Percentiles rank a stretch among this genome's conserved stretches.
Evolutionary conservation across 2,888 invertebrate species (phyloP).

Genomic region (Pyrgus malvae): DNA sequence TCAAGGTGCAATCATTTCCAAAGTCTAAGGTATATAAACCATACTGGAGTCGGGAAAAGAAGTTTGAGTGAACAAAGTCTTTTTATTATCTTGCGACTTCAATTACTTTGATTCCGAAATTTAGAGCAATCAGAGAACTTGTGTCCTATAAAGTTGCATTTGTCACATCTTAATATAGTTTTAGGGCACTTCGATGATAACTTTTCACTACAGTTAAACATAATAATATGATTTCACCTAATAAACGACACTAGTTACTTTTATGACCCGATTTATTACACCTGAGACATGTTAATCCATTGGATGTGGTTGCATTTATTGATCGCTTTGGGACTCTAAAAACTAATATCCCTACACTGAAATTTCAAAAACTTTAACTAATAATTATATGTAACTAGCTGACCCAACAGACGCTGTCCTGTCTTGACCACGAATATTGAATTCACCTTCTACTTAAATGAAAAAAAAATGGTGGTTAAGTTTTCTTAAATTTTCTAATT

Average conservation of each 20-base stretch:
- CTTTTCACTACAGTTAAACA: constrained; percentile 9
- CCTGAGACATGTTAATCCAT: background rate
- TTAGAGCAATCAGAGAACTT: background rate
- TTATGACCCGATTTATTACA: constrained; percentile 5
- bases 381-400: too few species aligned
- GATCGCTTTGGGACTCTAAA: background rate
- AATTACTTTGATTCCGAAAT: background rate
- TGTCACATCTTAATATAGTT: background rate
- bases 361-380: constrained; percentile 29
- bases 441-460: too few species aligned
- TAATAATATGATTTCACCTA: background rate
- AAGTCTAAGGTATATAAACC: background rate
- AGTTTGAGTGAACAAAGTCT: background rate
- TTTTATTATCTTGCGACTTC: background rate
- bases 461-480: too few species aligned
- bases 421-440: too few species aligned
- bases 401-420: too few species aligned
- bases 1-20: constrained; percentile 5
- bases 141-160: background rate
- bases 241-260: constrained; percentile 1
- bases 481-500: too few species aligned
- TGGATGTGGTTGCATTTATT: background rate
- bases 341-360: background rate
- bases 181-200: background rate
- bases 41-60: background rate